Conservation (phyloP, 1,140 invertebrate genomes). For the Aricia agestis region DNA sequence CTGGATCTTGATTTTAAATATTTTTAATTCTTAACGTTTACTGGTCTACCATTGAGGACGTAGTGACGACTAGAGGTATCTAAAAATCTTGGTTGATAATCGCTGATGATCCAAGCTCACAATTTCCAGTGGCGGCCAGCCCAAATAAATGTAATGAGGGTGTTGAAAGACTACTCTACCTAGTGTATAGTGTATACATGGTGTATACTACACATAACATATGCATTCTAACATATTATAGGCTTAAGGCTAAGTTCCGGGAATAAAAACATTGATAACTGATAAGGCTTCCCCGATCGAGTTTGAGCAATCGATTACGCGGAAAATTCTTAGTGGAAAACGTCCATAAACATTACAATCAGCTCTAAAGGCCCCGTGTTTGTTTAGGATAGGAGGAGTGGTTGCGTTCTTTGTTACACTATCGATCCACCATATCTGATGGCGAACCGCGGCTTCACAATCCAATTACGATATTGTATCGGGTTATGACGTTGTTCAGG, state of each 20-base stretch:
- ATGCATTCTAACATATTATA: no score
- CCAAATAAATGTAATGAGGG: no score
- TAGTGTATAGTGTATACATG: no score
- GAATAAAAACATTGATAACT: neutral
- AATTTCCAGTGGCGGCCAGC: no score
- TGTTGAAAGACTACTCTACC: no score
- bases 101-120: no score
- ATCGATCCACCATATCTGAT: neutral
- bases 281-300: neutral
- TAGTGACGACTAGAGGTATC: no score
- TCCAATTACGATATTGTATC: neutral
- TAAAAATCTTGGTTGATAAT: no score
- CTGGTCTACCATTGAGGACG: no score
- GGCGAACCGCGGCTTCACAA: neutral
- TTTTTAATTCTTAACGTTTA: no score
- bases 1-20: no score
- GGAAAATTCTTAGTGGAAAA: neutral
- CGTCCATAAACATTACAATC: neutral
- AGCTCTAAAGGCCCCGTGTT: neutral
- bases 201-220: no score
- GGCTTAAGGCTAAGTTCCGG: neutral
- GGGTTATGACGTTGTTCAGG: neutral
- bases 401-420: slow-evolving; percentile 6
- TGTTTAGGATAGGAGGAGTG: neutral
- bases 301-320: neutral